Evolutionary conservation across 1,140 invertebrate species (phyloP), one percentile per base, ranked within the genome.

Genomic region (Drosophila mayri): DNA sequence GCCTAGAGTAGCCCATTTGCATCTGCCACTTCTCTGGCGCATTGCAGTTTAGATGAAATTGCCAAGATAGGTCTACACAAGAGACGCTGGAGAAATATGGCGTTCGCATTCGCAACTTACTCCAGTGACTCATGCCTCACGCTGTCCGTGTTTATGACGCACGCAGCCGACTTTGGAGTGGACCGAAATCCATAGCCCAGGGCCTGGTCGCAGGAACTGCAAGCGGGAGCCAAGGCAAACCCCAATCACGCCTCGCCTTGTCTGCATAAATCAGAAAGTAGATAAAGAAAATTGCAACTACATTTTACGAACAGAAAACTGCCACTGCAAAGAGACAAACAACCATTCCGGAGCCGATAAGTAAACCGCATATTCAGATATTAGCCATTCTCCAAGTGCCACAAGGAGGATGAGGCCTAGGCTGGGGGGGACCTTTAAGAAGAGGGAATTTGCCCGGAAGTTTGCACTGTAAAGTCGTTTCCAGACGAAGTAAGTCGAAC

Each of bases 1-100:
- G 37, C 65, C 63, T 54, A 47, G 52, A 67, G 55, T 55, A 47
- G 61, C 62, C 66, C 62, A 81, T 81, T 83, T 83, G 80, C 80
- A 81, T 81, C 67, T 57, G n/a, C n/a, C 50, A 57, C 58, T 67
- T 37, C 22, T 50, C 47, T 66, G 76, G 25, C 67, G 82, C 82
- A 85, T 38, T 85, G 82, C 82, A 86, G 82, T 64, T 86, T 75
- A 86, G 82, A 85, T 86, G 64, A 78, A 86, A 78, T 78, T 63
- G 74, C 64, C 52, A 12, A 77, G 81, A 85, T 85, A 85, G 66
- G 49, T 37, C 60, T 44, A 49, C 49, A 72, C 76, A 46, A 76
- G 64, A 43, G 58, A 61, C 61, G 50, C 58, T 70, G 70, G 76
- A 63, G 63, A 76, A 57, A 65, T 68, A 37, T 55, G 35, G 52